phyloP scores from a whole-genome alignment of 2,797 vertebrate species.

The Eurystomus glaucurus region DNA sequence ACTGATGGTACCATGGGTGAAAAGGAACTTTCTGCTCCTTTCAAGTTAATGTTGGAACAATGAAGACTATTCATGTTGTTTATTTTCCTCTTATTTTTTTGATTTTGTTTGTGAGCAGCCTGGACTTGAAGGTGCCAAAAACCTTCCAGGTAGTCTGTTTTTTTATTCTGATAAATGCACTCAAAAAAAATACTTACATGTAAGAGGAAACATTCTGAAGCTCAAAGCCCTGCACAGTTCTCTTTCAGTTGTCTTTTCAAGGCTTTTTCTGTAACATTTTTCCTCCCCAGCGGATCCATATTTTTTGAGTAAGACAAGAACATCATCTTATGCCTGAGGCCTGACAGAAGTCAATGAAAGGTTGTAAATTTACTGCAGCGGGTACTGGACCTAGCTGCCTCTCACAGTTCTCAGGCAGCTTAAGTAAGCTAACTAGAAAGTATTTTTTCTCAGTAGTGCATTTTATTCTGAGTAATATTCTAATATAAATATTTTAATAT shows the following conservation, averaged over 20 bases:
- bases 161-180: not conserved
- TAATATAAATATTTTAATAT: not conserved
- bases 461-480: not conserved
- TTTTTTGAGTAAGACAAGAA: constrained; percentile 6
- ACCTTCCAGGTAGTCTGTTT: not conserved
- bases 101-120: not conserved
- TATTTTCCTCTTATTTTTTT: not conserved
- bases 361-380: not conserved
- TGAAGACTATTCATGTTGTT: not conserved
- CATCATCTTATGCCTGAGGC: not conserved
- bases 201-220: not conserved
- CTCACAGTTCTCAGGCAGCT: not conserved
- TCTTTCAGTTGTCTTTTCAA: not conserved
- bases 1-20: not conserved
- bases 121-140: not conserved
- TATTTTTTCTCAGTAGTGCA: not conserved
- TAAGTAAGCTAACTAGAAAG: not conserved
- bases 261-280: not conserved
- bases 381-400: not conserved
- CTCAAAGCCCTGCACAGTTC: not conserved
- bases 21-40: not conserved
- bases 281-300: not conserved
- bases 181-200: not conserved
- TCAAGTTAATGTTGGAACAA: not conserved
- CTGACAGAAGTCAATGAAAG: constrained; percentile 19